Percentiles rank a stretch among this genome's conserved stretches.
These are phyloP conservation scores for Leptopterna dolabrata DNA, from an alignment of 2,888 invertebrate genomes.

Conservation along the genomic window DNA sequence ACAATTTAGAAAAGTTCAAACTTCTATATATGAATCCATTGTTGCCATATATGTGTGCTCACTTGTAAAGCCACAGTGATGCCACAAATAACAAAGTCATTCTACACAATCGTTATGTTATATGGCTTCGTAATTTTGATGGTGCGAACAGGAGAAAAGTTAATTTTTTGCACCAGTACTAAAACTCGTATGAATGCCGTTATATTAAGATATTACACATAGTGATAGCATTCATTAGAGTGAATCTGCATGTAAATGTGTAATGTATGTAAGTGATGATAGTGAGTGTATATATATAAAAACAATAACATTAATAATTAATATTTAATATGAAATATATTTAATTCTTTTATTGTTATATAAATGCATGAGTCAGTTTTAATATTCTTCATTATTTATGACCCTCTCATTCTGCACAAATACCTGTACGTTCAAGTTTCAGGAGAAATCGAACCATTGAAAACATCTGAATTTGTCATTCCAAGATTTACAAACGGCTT, in stretches of 20 bases:
- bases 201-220: constrained; percentile 13
- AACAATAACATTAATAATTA: constrained; percentile 51
- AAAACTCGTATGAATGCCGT: not conserved
- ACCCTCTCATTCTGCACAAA: not conserved
- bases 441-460: too few relatives aligned
- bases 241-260: constrained; percentile 43
- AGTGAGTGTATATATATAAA: constrained; percentile 54
- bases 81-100: not conserved
- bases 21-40: not conserved
- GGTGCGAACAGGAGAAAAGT: not conserved
- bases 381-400: not conserved
- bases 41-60: not conserved
- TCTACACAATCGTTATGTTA: not conserved
- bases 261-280: constrained; percentile 48
- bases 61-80: not conserved
- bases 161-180: not conserved
- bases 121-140: not conserved
- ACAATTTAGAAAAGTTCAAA: not conserved
- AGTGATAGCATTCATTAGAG: constrained; percentile 26
- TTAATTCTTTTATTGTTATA: constrained; percentile 57
- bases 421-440: too few relatives aligned
- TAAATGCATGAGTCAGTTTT: constrained; percentile 51
- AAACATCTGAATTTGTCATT: too few relatives aligned
- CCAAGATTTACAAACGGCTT: too few relatives aligned
- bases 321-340: constrained; percentile 59